Evolutionary conservation across 2,888 invertebrate species (phyloP).

Genomic region (Dryocosmus kuriphilus): DNA sequence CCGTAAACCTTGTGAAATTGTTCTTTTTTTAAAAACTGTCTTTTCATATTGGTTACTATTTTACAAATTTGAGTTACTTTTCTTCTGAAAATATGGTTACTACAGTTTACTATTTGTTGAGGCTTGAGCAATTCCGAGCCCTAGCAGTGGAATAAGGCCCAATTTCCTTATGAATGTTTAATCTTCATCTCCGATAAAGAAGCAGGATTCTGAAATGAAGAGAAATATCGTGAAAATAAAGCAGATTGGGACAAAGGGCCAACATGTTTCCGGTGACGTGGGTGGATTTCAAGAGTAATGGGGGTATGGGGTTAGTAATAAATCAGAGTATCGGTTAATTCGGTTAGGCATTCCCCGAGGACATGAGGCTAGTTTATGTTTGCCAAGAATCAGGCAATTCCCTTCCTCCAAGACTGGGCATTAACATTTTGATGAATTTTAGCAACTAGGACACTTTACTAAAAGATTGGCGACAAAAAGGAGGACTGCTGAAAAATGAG

Average conservation of each 20-base stretch:
- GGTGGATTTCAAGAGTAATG: constrained; percentile 36
- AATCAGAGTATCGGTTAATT: constrained; percentile 67
- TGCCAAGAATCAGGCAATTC: constrained; percentile 23
- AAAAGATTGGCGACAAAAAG: neutral
- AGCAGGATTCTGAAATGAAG: neutral
- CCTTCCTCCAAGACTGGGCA: constrained; percentile 53
- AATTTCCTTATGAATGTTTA: constrained; percentile 4
- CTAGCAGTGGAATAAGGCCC: no score
- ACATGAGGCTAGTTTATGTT: constrained; percentile 40
- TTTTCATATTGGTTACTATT: no score
- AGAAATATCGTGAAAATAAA: constrained; percentile 3
- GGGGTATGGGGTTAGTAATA: constrained; percentile 54
- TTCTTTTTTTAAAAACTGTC: no score
- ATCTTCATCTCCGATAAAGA: neutral
- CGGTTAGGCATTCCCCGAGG: constrained; percentile 57
- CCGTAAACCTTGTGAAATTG: no score
- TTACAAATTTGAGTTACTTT: no score
- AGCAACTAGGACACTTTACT: constrained; percentile 42
- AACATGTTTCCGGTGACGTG: constrained; percentile 27
- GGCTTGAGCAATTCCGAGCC: no score
- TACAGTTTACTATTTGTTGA: no score
- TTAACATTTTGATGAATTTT: constrained; percentile 65
- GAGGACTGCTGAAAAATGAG: constrained; percentile 10
- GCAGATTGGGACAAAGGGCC: constrained; percentile 27
- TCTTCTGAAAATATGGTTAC: no score